Conservation (phyloP, 2,797 vertebrate genomes). For the Microcaecilia unicolor region DNA sequence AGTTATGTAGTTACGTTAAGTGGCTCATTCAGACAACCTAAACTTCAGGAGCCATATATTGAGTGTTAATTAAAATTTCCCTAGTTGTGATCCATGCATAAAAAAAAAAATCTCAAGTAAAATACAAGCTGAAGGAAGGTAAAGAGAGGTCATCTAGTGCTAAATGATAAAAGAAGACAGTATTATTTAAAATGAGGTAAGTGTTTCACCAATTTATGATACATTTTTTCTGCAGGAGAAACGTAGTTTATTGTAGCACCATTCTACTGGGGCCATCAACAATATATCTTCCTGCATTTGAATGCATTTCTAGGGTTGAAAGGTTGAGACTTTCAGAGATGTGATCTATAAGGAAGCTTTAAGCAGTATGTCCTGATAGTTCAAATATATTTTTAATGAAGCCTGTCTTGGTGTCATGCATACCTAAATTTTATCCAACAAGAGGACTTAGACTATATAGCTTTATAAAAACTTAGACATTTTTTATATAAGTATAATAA, state of each 20-base stretch:
- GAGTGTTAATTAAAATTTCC: conserved; percentile 58
- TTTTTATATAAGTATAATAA: too few relatives aligned
- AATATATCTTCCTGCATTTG: conserved; percentile 60
- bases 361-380: conserved; percentile 42
- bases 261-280: conserved; percentile 50
- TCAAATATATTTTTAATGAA: conserved; percentile 44
- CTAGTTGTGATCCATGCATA: conserved; percentile 52
- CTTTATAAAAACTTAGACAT: too few relatives aligned
- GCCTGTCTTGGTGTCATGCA: conserved; percentile 44
- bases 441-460: neutral
- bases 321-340: conserved; percentile 48
- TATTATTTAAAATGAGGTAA: conserved; percentile 76
- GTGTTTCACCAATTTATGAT: conserved; percentile 69
- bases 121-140: conserved; percentile 60
- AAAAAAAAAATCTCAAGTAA: conserved; percentile 66
- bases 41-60: conserved; percentile 54
- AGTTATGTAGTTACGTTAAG: conserved; percentile 59
- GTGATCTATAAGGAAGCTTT: conserved; percentile 48
- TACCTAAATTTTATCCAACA: conserved; percentile 36
- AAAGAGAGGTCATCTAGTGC: conserved; percentile 67
- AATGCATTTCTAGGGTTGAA: conserved; percentile 52
- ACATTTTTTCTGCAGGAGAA: conserved; percentile 63
- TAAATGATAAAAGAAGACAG: conserved; percentile 75
- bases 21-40: too few relatives aligned
- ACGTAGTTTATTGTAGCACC: conserved; percentile 59